Evolutionary conservation across 2,797 vertebrate species (phyloP), one percentile per base, ranked within the genome.

Genomic region (Cheirogaleus major): DNA sequence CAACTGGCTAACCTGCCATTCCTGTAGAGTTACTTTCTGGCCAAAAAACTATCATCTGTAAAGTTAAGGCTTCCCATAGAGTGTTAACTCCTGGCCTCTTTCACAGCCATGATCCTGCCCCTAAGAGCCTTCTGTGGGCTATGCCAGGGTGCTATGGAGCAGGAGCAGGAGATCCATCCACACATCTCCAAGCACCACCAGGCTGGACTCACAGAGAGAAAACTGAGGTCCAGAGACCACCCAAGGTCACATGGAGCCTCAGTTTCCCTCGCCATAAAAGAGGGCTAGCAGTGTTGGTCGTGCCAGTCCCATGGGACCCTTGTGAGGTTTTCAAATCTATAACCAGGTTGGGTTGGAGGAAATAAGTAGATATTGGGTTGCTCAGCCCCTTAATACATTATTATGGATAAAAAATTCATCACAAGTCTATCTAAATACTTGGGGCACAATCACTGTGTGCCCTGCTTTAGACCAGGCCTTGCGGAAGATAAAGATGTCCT

Each of bases 211-310:
- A 80, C 32, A 83, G 73, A 82, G 69, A 96, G 73, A 35, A 75
- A 69, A 22, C 59, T 88, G 55, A 91, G 45, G 93, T 63, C 78
- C 78, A 84, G 76, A 93, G 93, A 76, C 61, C 15, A 73, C 80
- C 70, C 50, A 70, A 65, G 85, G 45, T 69, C 93, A 89, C 13
- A 27, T 2, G 2, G 13, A 79, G 45, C 38, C 50, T 94, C 67
- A 61, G 59, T 59, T 91, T 89, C 41, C n/a, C 57, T 61, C 15
- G 8, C 70, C 93, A 4, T 70, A 76, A 73, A 63, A 41, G 48
- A 84, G 18, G 8, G 13, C 0, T 25, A n/a, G 41, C 35, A 35
- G 2, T 50, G 35, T 38, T 81, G 65, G 38, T 84, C 50, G 17
- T 72, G 14, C 55, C 15, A 1, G 4, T 73, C 32, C 81, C 38